Base-by-base conservation (phyloP, 2,888 invertebrate genomes). In the Cloeon dipterum region DNA sequence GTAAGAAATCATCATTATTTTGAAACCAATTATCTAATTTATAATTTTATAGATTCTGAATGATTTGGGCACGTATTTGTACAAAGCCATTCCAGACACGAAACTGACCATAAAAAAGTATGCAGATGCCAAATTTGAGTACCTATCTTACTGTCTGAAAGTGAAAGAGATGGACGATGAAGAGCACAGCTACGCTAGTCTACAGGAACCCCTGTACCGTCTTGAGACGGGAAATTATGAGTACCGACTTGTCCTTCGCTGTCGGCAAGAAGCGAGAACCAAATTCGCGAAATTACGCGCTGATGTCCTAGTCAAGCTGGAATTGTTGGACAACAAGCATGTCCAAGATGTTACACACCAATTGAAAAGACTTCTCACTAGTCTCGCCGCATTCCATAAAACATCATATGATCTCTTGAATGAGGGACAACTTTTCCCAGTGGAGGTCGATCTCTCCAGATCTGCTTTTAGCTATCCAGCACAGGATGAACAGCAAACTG, bases 131-230 rank as follows among this genome's bases (percentile, higher is more conserved):
- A 99, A 99, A 58, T 99, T 98, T 55, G 96, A 99, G 51, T 99
- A 99, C 55, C 62, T 99, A 38, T 96, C 96, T 0, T 99, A 98
- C 54, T 99, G 98, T 51, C 62, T 99, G 39, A 99, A 98, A 61
- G 91, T 98, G 0, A 99, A 99, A 54, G 98, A 99, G 58, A 83
- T 99, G 85, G 98, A 99, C 47, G 98, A 99, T 51, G 98, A 99
- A 52, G 94, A 96, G 50, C 88, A 89, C 45, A 85, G 83, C 33
- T 94, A 83, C 51, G 79, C 78, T 5, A 75, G 83, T 0, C 52
- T 96, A 11, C 91, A 94, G 51, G 98, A 99, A 53, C 93, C 94
- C 0, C 59, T 98, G 25, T 98, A 98, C 54, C 68, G 98, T 29
- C 89, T 99, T 1, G 98, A 98, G 58, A 96, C 96, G 0, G 98